Evolutionary conservation across 2,888 invertebrate genomes (phyloP).

Genomic region (Stenolophus ochropezus): DNA sequence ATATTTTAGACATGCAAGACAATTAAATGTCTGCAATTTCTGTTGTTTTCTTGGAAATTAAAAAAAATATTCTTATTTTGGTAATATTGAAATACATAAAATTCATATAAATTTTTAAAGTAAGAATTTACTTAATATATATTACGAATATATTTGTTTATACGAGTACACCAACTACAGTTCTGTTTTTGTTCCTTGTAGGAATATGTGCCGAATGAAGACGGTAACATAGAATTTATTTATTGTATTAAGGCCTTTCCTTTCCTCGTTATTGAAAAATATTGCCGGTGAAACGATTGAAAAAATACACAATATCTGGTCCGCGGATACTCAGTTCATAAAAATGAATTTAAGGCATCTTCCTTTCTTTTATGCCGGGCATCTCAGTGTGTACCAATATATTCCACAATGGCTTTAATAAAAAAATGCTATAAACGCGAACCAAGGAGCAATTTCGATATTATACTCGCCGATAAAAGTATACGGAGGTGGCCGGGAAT

Average conservation of each 20-base stretch:
- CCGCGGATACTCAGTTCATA: conserved; percentile 26
- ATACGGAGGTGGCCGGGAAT: conserved; percentile 18
- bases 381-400: conserved; percentile 41
- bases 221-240: not conserved
- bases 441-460: conserved; percentile 53
- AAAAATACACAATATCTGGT: conserved; percentile 31
- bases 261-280: not conserved
- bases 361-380: conserved; percentile 23
- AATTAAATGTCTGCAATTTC: no score
- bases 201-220: no score
- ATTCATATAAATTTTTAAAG: no score
- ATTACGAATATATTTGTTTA: no score
- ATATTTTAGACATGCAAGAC: no score
- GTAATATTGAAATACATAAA: no score
- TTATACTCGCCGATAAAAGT: conserved; percentile 44
- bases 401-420: conserved; percentile 55
- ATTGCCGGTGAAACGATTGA: conserved; percentile 6
- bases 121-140: no score
- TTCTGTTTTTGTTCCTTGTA: no score
- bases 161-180: no score
- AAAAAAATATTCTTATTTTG: no score
- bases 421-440: conserved; percentile 55
- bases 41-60: no score
- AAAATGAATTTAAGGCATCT: conserved; percentile 46
- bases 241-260: not conserved